phyloP scores from a whole-genome alignment of 1,140 invertebrate genomes.

The Hyles euphorbiae region DNA sequence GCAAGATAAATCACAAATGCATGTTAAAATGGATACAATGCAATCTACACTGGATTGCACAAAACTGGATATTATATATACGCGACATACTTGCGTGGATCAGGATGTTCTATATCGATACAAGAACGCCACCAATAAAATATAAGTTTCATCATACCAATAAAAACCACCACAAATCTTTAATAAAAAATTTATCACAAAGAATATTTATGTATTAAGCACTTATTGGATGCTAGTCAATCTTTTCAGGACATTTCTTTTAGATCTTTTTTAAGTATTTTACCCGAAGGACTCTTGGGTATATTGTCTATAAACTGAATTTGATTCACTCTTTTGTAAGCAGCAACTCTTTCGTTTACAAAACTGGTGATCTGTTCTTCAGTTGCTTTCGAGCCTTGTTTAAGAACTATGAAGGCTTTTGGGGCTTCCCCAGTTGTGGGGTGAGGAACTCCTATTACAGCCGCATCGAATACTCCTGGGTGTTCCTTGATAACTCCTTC shows the following conservation, averaged over 20 bases:
- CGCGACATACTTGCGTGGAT: too few species aligned
- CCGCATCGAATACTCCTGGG: constrained; percentile 85
- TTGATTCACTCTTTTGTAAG: constrained; percentile 82
- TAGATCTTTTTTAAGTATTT: constrained; percentile 81
- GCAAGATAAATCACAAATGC: too few species aligned
- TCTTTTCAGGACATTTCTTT: constrained; percentile 41
- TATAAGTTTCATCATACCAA: too few species aligned
- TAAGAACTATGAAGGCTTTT: constrained; percentile 80
- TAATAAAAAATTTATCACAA: neutral
- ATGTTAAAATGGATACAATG: too few species aligned
- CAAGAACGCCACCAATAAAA: too few species aligned
- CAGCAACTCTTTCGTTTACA: constrained; percentile 79
- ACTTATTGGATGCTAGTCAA: constrained; percentile 7
- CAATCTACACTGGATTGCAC: too few species aligned
- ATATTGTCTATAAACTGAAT: constrained; percentile 81
- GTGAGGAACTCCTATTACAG: constrained; percentile 89
- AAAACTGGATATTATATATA: too few species aligned
- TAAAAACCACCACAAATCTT: too few species aligned
- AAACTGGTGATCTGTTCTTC: constrained; percentile 76
- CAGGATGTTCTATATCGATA: too few species aligned
- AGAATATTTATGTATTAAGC: neutral
- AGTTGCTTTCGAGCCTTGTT: constrained; percentile 45
- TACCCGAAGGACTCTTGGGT: constrained; percentile 85
- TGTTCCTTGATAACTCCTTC: constrained; percentile 87
- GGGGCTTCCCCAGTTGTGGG: constrained; percentile 84